A percentile compares a stretch with the other conserved stretches of the same genome.
Evolutionary conservation across 2,797 vertebrate species (phyloP).

Genomic region (Lemur catta): DNA sequence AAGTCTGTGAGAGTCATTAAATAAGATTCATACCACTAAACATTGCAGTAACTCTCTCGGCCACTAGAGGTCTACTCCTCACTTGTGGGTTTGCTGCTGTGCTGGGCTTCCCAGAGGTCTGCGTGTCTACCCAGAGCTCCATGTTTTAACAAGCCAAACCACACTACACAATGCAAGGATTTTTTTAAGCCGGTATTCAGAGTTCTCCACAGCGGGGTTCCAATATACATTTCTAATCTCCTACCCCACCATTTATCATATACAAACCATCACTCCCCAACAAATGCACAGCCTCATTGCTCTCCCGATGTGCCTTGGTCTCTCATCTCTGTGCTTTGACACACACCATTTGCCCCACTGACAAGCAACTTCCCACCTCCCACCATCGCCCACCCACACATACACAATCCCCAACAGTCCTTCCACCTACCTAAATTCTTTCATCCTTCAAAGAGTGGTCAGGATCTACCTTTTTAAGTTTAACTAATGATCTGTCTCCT

Average conservation of each 20-base stretch:
- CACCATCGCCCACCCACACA: not conserved
- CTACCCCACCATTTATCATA: not conserved
- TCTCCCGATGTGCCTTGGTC: not conserved
- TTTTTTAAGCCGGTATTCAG: not conserved
- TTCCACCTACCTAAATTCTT: not conserved
- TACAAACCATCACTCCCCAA: not conserved
- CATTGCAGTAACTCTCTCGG: conserved; percentile 49
- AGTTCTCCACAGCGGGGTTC: not conserved
- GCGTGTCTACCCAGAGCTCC: not conserved
- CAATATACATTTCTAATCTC: not conserved
- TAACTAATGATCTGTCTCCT: not conserved
- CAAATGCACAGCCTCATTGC: not conserved
- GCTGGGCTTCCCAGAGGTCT: not conserved
- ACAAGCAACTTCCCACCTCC: not conserved
- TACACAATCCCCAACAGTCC: not conserved
- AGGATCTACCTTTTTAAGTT: not conserved
- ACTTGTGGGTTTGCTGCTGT: not conserved
- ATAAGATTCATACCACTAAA: not conserved
- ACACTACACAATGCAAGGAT: not conserved
- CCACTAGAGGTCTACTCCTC: conserved; percentile 71
- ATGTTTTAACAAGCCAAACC: not conserved
- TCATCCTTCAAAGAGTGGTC: not conserved
- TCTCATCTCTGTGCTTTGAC: not conserved
- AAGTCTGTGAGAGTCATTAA: not conserved
- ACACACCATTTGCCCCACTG: not conserved